phyloP scores from a whole-genome alignment of 2,113 vertebrate species.

The Oxyruncus cristatus region DNA sequence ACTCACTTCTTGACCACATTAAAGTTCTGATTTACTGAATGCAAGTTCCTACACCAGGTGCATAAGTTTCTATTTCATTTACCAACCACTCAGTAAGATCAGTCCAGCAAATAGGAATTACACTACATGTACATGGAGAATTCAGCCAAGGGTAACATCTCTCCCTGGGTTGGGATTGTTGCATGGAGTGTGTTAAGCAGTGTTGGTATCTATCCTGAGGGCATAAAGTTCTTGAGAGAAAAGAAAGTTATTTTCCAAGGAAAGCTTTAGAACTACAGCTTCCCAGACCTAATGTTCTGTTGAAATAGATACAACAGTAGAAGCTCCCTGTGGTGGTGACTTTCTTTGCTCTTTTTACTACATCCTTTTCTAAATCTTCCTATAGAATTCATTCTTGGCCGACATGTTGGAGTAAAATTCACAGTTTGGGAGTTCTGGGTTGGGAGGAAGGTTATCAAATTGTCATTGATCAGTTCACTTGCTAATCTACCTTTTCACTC shows the following conservation, averaged over 20 bases:
- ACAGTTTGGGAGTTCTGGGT: neutral
- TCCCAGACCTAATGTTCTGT: neutral
- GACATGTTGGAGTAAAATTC: neutral
- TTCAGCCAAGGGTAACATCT: neutral
- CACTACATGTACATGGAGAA: neutral
- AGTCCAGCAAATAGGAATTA: neutral
- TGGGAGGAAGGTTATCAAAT: neutral
- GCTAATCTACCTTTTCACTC: neutral
- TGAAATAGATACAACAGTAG: neutral
- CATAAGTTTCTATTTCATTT: neutral
- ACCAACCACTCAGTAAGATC: neutral
- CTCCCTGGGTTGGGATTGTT: neutral
- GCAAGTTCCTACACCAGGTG: neutral
- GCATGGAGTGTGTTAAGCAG: neutral
- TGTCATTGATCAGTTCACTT: slow-evolving; percentile 3
- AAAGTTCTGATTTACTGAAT: neutral
- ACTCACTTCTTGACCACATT: no score
- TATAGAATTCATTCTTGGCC: neutral
- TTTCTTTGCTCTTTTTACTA: neutral
- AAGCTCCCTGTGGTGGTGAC: neutral
- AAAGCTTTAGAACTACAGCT: neutral
- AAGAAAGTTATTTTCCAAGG: neutral
- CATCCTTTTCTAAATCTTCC: neutral
- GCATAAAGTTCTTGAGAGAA: neutral
- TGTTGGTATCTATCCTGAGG: neutral